These are phyloP conservation scores for Todiramphus saurophagus DNA, from an alignment of 2,113 vertebrate genomes.

Conservation along the genomic window DNA sequence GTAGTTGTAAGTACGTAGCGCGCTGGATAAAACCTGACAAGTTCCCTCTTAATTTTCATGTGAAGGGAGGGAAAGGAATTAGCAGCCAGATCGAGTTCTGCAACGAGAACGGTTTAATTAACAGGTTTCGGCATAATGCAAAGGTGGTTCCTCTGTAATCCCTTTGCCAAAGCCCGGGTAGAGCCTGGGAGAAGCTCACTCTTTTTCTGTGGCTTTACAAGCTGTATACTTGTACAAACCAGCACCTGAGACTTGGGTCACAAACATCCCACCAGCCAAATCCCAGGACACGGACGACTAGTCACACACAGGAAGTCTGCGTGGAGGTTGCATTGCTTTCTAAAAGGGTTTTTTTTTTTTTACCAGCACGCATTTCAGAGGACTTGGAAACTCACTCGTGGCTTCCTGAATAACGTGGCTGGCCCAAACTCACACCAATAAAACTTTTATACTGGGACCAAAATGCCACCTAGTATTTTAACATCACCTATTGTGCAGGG, in stretches of 20 bases:
- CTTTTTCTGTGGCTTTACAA: neutral
- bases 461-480: constrained; percentile 42
- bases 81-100: neutral
- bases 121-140: neutral
- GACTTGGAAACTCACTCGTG: neutral
- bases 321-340: neutral
- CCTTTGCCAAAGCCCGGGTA: neutral
- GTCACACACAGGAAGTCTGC: neutral
- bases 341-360: neutral
- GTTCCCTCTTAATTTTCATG: neutral
- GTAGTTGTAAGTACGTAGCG: fast-evolving
- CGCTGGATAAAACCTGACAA: neutral
- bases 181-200: neutral
- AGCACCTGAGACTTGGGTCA: neutral
- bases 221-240: neutral
- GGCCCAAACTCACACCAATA: constrained; percentile 8
- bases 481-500: neutral
- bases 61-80: neutral
- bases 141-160: neutral
- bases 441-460: neutral
- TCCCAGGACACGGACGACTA: neutral
- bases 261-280: neutral
- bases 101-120: neutral
- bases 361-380: neutral
- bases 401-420: neutral